Evolutionary conservation across 2,888 invertebrate species (phyloP).

Genomic region (Temnothorax ravouxi): DNA sequence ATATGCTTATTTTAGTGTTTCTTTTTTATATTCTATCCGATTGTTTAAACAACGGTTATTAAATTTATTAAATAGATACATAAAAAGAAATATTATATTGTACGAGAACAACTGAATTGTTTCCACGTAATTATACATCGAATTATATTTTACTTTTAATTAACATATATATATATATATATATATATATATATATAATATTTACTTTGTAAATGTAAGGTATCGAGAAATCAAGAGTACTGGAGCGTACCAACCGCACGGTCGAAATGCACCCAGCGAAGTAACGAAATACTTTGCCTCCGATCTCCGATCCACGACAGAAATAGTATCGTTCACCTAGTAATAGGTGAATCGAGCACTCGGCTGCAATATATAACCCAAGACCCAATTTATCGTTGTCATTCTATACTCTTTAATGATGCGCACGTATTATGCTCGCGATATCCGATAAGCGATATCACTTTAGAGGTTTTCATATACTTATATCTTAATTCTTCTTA

Average conservation of each 20-base stretch:
- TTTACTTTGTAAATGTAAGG: conserved; percentile 5
- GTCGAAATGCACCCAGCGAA: conserved; percentile 54
- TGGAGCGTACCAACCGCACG: conserved; percentile 23
- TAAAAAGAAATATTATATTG: background rate
- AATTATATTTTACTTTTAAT: conserved; percentile 19
- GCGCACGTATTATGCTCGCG: background rate
- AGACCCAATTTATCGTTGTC: conserved; percentile 59
- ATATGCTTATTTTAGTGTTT: background rate
- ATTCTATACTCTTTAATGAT: conserved; percentile 28
- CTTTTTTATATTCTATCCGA: background rate
- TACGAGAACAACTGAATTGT: background rate
- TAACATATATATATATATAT: no score
- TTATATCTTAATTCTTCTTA: background rate
- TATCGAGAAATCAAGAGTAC: conserved; percentile 6
- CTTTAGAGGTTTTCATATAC: background rate
- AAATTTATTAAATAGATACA: background rate
- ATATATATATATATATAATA: background rate
- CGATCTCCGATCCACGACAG: conserved; percentile 70
- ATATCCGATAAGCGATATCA: conserved; percentile 1
- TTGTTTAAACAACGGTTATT: background rate
- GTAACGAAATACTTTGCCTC: conserved; percentile 62
- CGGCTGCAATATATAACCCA: conserved; percentile 68
- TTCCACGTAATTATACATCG: background rate
- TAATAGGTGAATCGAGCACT: conserved; percentile 69
- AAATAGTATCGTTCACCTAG: conserved; percentile 74